Percentiles rank a stretch among this genome's conserved stretches.
Conservation (phyloP, 2,888 invertebrate species). For the Dryobota labecula region DNA sequence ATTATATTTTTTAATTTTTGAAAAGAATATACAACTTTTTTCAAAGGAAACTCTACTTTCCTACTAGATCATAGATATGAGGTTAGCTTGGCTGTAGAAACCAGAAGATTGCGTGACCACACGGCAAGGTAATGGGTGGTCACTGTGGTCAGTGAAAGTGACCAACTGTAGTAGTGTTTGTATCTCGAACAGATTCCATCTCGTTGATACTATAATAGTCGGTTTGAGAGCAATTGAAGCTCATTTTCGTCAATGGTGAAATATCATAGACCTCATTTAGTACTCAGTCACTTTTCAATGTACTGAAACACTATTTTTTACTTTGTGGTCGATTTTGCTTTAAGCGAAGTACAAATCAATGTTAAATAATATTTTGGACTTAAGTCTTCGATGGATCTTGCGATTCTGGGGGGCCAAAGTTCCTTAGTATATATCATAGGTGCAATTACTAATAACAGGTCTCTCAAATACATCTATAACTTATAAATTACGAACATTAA, state of each 20-base stretch:
- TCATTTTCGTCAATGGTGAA: neutral
- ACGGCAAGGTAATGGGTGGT: constrained; percentile 59
- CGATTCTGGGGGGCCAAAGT: neutral
- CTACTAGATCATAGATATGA: neutral
- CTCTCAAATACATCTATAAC: neutral
- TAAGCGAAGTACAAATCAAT: no score
- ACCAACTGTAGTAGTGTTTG: constrained; percentile 51
- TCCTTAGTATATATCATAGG: neutral
- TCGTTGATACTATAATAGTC: constrained; percentile 21
- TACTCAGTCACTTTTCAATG: neutral
- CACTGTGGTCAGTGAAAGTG: constrained; percentile 74
- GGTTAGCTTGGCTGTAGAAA: constrained; percentile 13
- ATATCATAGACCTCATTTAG: neutral
- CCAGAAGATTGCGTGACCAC: constrained; percentile 72
- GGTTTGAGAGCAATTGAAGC: neutral
- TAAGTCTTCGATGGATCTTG: neutral
- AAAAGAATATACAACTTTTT: neutral
- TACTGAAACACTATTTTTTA: no score
- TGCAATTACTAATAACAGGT: neutral
- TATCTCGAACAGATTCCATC: constrained; percentile 54
- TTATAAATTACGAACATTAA: neutral
- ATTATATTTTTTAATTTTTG: constrained; percentile 9
- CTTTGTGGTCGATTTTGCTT: neutral
- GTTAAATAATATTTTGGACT: neutral
- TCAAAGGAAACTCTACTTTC: neutral